Evolutionary conservation across 1,140 invertebrate genomes (phyloP), one percentile per base, ranked within the genome.

Genomic region (Achroia grisella): DNA sequence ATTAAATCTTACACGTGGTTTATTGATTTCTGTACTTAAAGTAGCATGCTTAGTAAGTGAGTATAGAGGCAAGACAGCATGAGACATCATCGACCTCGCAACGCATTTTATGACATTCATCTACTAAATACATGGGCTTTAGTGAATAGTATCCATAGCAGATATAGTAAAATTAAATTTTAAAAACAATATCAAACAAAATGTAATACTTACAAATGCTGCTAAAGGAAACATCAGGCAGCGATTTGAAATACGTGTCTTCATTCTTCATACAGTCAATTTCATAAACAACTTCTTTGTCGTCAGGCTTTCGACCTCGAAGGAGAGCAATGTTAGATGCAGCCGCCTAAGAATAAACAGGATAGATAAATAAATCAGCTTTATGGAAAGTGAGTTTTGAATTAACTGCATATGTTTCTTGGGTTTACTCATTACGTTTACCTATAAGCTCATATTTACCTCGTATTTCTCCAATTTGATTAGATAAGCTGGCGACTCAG

Each of bases 251-350:
- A 32, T 39, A 35, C 6, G 48, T 40, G 10, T 70, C 51, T 8
- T 62, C 46, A n/a, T 49, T 49, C 39, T 44, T 56, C 37, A 70
- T 47, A 8, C 3, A 9, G 8, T 52, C 37, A 1, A 64, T 37
- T 51, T 67, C 67, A 17, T 52, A 52, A 35, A 56, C 49, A 10
- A 70, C 44, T n/a, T 41, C 39, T 48, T 61, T 59, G 13, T 59
- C 49, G 10, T 53, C 30, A 9, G 34, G 12, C 30, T 54, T 30
- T 14, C 59, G 28, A n/a, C 67, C 60, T 45, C 67, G 39, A 0
- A 70, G 36, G 9, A 31, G 35, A 0, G 62, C 49, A 8, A 64
- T 37, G 8, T 43, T 49, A 12, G 34, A 33, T 1, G 39, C 33
- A 4, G 63, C 63, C 46, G 64, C 55, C 66, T 70, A 62, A 28